Base-by-base conservation (phyloP, 1,140 invertebrate species). In the Melitaea cinxia region DNA sequence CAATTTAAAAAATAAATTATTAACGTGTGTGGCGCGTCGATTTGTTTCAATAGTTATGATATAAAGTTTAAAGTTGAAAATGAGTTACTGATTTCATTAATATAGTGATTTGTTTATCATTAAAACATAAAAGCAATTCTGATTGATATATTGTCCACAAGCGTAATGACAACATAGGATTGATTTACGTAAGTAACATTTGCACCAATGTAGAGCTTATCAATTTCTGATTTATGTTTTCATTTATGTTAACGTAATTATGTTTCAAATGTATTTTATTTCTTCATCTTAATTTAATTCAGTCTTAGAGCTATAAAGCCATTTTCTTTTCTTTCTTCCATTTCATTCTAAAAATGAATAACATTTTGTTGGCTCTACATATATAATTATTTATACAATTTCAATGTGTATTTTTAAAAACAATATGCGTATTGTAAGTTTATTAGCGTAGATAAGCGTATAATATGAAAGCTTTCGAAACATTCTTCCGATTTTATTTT, bases 171-270 rank as follows among this genome's bases (percentile, higher is more conserved):
- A 76, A 73, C 73, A 72, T 72, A 76, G 74, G 67, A 72, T 62
- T 89, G 79, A 89, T 89, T 85, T 89, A 89, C 73, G 56, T 70
- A 65, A 73, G 58, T 72, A 69, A 77, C 80, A 78, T 82, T 83
- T 80, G 78, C 79, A 80, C 73, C 67, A 70, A 65, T 78, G 73
- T 78, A 75, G 70, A 61, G 75, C 72, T 83, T 89, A 86, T 89
- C 84, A 77, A 58, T 59, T 49, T 74, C 65, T 84, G 78, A 88
- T 86, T 82, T 77, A 87, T 85, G 83, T 70, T 71, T 75, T 72
- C 72, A 77, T 28, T 54, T 33, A 33, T 10, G 30, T 33, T 33
- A 10, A 33, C 30, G 12, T 33, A 33, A 4, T 9, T 10, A 6
- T 33, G 12, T 4, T 33, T 33, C 30, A 6, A 33, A 33, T 28